Percentiles rank a stretch among this genome's conserved stretches.
These are phyloP conservation scores for Trimorus sp. DNA, from an alignment of 2,888 invertebrate species.

Conservation along the genomic window DNA sequence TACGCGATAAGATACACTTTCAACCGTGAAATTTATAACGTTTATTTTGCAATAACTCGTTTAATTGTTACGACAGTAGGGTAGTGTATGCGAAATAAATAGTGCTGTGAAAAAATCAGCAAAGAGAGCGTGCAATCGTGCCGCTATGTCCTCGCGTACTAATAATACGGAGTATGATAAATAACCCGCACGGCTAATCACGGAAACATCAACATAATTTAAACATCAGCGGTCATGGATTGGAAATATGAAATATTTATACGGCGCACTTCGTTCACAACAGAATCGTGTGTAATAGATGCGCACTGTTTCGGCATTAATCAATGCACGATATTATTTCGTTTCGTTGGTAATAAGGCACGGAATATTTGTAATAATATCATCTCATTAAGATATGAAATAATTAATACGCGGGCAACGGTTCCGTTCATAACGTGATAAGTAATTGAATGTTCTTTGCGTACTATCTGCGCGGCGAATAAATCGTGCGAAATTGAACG, in stretches of 20 bases:
- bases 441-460: conserved; percentile 61
- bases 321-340: conserved; percentile 45
- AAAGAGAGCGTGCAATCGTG: not conserved
- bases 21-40: not conserved
- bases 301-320: conserved; percentile 33
- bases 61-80: not conserved
- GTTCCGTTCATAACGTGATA: conserved; percentile 57
- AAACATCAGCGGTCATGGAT: conserved; percentile 37
- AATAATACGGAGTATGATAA: not conserved
- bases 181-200: conserved; percentile 11
- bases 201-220: conserved; percentile 29
- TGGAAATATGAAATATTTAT: conserved; percentile 39
- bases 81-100: not conserved
- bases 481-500: conserved; percentile 62
- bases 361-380: conserved; percentile 56
- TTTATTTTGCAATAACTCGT: conserved; percentile 2
- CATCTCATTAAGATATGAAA: conserved; percentile 57
- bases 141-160: not conserved
- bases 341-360: conserved; percentile 38
- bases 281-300: conserved; percentile 45
- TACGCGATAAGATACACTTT: conserved; percentile 4
- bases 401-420: conserved; percentile 49
- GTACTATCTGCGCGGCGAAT: conserved; percentile 50
- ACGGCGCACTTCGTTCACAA: conserved; percentile 25
- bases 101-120: not conserved